A percentile compares a stretch with the other conserved stretches of the same genome.
These are phyloP conservation scores for Trissolcus brochymenae DNA, from an alignment of 2,888 invertebrate species.

Conservation along the genomic window DNA sequence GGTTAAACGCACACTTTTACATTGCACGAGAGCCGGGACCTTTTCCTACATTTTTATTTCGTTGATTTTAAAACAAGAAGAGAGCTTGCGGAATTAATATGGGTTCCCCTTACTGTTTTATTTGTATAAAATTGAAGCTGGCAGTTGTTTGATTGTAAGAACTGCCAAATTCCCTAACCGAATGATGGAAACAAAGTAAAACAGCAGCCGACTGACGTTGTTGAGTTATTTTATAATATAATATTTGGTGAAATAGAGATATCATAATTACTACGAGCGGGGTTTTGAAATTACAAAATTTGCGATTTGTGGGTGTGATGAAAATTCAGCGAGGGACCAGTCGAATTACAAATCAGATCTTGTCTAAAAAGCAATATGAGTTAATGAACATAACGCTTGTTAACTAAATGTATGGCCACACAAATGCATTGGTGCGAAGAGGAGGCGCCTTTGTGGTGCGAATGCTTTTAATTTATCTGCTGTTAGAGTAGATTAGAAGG, in stretches of 20 bases:
- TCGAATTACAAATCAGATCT: constrained; percentile 26
- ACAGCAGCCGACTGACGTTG: too few species aligned
- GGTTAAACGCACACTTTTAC: constrained; percentile 51
- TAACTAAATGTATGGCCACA: constrained; percentile 58
- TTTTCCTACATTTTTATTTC: constrained; percentile 44
- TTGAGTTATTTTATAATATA: too few species aligned
- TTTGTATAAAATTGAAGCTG: too few species aligned
- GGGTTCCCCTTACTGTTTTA: too few species aligned
- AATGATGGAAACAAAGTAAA: too few species aligned
- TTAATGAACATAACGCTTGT: constrained; percentile 65
- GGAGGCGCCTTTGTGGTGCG: constrained; percentile 66
- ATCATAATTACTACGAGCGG: too few species aligned
- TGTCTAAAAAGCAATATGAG: constrained; percentile 19
- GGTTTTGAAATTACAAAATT: not conserved
- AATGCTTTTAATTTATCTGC: constrained; percentile 68
- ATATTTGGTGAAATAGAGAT: too few species aligned
- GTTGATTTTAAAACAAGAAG: constrained; percentile 34
- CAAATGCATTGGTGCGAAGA: constrained; percentile 27
- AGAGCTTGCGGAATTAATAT: too few species aligned
- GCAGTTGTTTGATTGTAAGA: too few species aligned
- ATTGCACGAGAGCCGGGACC: constrained; percentile 57
- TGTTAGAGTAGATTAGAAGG: constrained; percentile 67
- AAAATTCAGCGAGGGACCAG: not conserved
- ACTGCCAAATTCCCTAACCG: too few species aligned
- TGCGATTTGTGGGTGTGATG: too few species aligned